phyloP scores from a whole-genome alignment of 2,113 vertebrate species.

The Erpornis zantholeuca region DNA sequence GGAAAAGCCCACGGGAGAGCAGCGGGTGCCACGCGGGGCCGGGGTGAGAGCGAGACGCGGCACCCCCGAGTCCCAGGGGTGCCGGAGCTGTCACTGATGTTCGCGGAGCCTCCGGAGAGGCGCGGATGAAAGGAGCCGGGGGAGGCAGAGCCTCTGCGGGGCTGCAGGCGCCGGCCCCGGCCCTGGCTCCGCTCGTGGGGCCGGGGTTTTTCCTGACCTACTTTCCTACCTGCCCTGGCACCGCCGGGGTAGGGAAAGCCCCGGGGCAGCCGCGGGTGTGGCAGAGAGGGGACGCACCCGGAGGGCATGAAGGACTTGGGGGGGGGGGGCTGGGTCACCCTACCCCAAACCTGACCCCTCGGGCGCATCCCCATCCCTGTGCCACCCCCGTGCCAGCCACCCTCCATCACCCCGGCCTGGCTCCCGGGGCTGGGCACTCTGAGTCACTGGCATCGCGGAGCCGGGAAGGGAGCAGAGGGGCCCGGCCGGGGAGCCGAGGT shows the following conservation, averaged over 20 bases:
- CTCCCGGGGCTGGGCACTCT: neutral
- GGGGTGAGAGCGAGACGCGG: neutral
- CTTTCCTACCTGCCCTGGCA: slow-evolving; percentile 12
- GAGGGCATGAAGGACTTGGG: fast-evolving
- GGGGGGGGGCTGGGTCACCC: neutral
- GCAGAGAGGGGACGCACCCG: neutral
- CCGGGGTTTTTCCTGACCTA: slow-evolving; percentile 45
- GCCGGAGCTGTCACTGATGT: neutral
- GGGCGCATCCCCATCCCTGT: too few species aligned
- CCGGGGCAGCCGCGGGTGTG: fast-evolving
- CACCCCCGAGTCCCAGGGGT: neutral
- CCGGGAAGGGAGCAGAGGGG: neutral
- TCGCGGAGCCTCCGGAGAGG: neutral
- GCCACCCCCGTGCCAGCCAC: neutral
- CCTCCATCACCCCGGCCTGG: neutral
- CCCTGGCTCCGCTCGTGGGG: neutral
- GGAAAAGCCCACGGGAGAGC: fast-evolving
- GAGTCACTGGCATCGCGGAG: neutral
- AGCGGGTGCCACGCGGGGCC: fast-evolving
- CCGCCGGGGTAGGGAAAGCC: neutral
- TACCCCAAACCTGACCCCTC: fast-evolving
- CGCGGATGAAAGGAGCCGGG: neutral
- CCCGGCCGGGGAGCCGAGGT: neutral
- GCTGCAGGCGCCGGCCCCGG: neutral
- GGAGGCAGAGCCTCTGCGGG: neutral